Evolutionary conservation across 2,888 invertebrate species (phyloP), one percentile per base, ranked within the genome.

Genomic region (Conistra vaccinii): DNA sequence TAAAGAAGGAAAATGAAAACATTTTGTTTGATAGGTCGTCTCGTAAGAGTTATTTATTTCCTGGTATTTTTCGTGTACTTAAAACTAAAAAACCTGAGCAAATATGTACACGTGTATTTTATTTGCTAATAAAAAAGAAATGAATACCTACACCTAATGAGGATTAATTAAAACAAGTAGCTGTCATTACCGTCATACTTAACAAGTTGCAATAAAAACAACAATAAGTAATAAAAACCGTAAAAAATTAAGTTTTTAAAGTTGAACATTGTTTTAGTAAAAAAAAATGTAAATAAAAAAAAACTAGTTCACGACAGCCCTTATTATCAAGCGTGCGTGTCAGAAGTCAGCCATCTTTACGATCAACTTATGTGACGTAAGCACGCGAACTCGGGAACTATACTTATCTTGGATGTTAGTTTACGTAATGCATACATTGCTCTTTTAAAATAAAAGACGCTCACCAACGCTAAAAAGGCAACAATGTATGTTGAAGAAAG

Each of bases 291-390:
- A 70, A 75, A 74, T 62, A 80, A 73, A 84, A 73, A 39, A 73
- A 74, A 73, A 66, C 67, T 81, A 73, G 84, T 80, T 81, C 84
- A 83, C 60, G 73, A 76, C 79, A 75, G 55, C 78, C 79, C 79
- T 86, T 80, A 73, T 85, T 89, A 85, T 69, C 71, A 68, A 61
- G 51, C 76, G 63, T 73, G 85, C 89, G 85, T 86, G 88, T 69
- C 58, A 62, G 65, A 35, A 68, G 86, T 70, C 76, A 73, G 83
- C 85, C 85, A 83, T 89, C 85, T 88, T 89, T 80, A 86, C 63
- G 69, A 74, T 78, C 74, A 69, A 83, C 71, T 89, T 88, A 89
- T 89, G 85, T 81, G 88, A 85, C 89, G 78, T 78, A 48, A n/a
- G 58, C 89, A 89, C 85, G 88, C 88, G 66, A 87, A 67, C 65